Evolutionary conservation across 2,113 vertebrate genomes (phyloP).

Genomic region (Trogon melanurus): DNA sequence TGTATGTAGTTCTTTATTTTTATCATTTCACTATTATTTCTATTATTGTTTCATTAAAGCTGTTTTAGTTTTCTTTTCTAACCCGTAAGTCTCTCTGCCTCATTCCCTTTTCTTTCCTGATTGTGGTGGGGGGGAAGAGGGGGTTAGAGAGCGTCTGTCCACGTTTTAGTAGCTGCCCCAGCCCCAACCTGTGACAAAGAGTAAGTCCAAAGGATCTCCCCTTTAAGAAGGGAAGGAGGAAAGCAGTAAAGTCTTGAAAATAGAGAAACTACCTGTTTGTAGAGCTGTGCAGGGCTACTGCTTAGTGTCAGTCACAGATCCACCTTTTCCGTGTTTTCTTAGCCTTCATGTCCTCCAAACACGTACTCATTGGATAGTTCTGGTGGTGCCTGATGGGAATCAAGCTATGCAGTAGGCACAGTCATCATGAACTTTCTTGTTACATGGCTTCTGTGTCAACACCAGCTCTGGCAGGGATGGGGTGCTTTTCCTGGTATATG

Average conservation of each 20-base stretch:
- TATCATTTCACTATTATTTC: too few relatives aligned
- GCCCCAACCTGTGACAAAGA: neutral
- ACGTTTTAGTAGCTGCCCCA: too few relatives aligned
- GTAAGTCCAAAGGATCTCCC: neutral
- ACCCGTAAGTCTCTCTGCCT: too few relatives aligned
- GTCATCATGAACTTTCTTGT: neutral
- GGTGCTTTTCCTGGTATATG: neutral
- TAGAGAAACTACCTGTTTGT: neutral
- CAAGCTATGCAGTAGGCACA: neutral
- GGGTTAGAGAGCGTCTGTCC: too few relatives aligned
- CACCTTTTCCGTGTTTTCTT: neutral
- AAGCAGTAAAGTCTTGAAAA: neutral
- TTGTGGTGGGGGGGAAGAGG: too few relatives aligned
- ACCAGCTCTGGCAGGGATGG: neutral
- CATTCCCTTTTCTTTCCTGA: too few relatives aligned
- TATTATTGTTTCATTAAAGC: too few relatives aligned
- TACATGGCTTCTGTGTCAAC: neutral
- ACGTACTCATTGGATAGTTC: neutral
- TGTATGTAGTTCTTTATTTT: too few relatives aligned
- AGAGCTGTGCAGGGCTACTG: neutral
- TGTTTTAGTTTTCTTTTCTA: too few relatives aligned
- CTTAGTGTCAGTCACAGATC: neutral
- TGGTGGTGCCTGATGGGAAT: neutral
- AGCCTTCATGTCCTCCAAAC: neutral
- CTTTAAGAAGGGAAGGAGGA: neutral